Percentiles rank a stretch among this genome's conserved stretches.
Conservation (phyloP, 2,888 invertebrate genomes). For the Drosophila subquinaria region DNA sequence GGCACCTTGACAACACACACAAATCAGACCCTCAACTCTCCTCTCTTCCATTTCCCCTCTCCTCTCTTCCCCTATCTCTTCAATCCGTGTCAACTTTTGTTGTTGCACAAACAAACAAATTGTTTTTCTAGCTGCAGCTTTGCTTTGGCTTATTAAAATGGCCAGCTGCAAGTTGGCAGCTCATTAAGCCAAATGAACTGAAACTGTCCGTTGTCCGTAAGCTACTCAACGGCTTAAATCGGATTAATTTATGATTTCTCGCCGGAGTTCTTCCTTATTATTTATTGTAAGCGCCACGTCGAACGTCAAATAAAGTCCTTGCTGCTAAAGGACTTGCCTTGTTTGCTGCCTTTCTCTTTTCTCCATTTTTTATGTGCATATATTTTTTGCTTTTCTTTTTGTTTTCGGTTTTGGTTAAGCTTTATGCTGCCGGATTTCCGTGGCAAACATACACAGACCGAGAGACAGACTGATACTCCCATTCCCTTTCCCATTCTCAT, state of each 20-base stretch:
- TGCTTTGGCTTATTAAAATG: conserved; percentile 25
- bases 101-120: conserved; percentile 38
- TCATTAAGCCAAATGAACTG: conserved; percentile 56
- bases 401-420: conserved; percentile 46
- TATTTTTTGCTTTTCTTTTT: conserved; percentile 31
- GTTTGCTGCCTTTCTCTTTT: conserved; percentile 20
- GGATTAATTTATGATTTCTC: conserved; percentile 83
- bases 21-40: conserved; percentile 5
- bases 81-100: conserved; percentile 38
- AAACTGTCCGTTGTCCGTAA: conserved; percentile 48
- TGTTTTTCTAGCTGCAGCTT: conserved; percentile 32
- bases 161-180: conserved; percentile 10
- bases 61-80: not conserved
- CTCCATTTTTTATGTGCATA: conserved; percentile 21
- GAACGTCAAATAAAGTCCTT: conserved; percentile 62
- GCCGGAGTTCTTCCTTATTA: conserved; percentile 31
- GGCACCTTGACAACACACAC: conserved; percentile 52
- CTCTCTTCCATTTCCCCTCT: not conserved
- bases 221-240: conserved; percentile 83
- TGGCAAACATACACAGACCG: conserved; percentile 23
- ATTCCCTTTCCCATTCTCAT: conserved; percentile 14
- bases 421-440: conserved; percentile 49
- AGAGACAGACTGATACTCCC: conserved; percentile 18
- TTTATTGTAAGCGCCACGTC: conserved; percentile 38
- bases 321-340: conserved; percentile 35